A percentile compares a stretch with the other conserved stretches of the same genome.
These are phyloP conservation scores for Cacoxenus indagator DNA, from an alignment of 2,888 invertebrate genomes.

Conservation along the genomic window DNA sequence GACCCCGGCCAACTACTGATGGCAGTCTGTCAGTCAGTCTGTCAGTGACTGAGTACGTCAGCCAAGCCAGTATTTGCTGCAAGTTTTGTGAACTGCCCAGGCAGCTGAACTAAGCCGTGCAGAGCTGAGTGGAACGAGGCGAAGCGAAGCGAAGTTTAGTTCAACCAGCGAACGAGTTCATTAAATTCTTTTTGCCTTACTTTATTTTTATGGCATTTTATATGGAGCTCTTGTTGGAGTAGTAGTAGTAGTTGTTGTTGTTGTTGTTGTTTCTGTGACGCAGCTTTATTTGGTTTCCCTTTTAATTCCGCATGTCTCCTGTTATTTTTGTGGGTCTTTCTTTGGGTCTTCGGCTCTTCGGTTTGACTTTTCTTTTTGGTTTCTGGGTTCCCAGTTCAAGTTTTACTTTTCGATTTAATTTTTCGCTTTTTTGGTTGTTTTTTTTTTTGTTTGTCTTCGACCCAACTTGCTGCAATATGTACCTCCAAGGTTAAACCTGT, in stretches of 20 bases:
- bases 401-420: slow-evolving; percentile 7
- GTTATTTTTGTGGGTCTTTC: slow-evolving; percentile 3
- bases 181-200: slow-evolving; percentile 21
- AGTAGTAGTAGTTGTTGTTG: slow-evolving; percentile 2
- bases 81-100: not conserved
- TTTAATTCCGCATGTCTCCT: slow-evolving; percentile 26
- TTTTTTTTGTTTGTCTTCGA: slow-evolving; percentile 6
- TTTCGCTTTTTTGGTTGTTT: not conserved
- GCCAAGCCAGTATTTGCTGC: not conserved
- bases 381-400: slow-evolving; percentile 11
- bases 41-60: not conserved
- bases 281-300: slow-evolving; percentile 42
- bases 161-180: slow-evolving; percentile 17
- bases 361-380: not conserved
- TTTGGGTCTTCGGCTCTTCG: not conserved
- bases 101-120: not conserved
- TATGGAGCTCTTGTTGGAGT: not conserved
- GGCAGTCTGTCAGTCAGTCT: not conserved
- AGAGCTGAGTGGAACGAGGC: not conserved
- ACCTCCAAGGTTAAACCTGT: slow-evolving; percentile 36
- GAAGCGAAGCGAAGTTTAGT: too few species aligned
- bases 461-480: slow-evolving; percentile 12
- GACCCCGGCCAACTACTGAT: not conserved
- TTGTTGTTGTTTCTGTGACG: slow-evolving; percentile 10
- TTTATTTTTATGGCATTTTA: slow-evolving; percentile 18